Evolutionary conservation across 1,140 invertebrate species (phyloP), one percentile per base, ranked within the genome.

Genomic region (Lasaia peninsularis): DNA sequence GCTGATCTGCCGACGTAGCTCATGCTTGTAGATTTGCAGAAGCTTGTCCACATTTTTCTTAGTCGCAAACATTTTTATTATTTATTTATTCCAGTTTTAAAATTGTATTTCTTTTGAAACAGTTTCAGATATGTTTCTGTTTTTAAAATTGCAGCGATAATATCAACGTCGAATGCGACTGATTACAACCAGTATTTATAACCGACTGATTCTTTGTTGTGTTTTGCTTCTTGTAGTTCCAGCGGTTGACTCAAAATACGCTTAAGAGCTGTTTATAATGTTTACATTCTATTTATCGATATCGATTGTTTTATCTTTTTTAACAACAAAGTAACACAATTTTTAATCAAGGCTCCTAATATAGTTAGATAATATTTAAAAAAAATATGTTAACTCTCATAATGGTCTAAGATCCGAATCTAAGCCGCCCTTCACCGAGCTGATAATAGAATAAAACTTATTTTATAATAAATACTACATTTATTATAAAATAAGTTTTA

Each of bases 1-100:
- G 75, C 90, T 91, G 56, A 91, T 91, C 48, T 84, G 83, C 54
- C 91, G 83, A 60, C 83, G 78, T 56, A 90, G 62, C 71, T 82
- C 90, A 73, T 84, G 85, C 76, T 78, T 85, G 76, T 80, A 90
- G 58, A 75, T 75, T 78, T 78, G 79, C 31, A 83, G 55, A 56
- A 86, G 64, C 63, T 69, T 80, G n/a, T 84, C 82, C 60, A 86
- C 67, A 73, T 82, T 88, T 65, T 83, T 82, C 69, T 71, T 80
- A 55, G 81, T 78, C 12, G 84, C 75, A 67, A 86, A 89, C 89
- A 90, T 91, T 32, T 69, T 88, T 44, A n/a, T 37, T 50, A 31
- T 37, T 55, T 31, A 31, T 48, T 32, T 20, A 60, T 48, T 51
- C 21, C 44, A 55, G 44, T 32, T 55, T 56, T 18, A 14, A 6